Percentiles rank a stretch among this genome's conserved stretches.
Conservation (phyloP, 23 tunicate species). For the Trididemnum nubilum region DNA sequence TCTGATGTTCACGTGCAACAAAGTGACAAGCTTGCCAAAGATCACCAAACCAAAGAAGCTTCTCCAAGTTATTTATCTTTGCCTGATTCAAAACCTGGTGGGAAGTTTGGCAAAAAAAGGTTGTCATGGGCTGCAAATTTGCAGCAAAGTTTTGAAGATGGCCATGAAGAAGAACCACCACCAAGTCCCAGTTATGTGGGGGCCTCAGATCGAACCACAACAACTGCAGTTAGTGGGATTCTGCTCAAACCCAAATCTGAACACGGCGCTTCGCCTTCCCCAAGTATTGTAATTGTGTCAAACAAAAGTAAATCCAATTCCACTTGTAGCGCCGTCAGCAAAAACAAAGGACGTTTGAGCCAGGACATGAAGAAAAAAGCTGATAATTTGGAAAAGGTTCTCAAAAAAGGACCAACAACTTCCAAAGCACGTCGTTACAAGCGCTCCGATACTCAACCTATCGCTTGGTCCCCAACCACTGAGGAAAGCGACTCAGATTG, state of each 20-base stretch:
- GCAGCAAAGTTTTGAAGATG: slow-evolving; percentile 14
- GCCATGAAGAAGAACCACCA: not conserved
- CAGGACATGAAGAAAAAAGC: slow-evolving; percentile 62
- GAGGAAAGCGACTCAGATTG: slow-evolving; percentile 37
- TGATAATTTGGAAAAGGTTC: slow-evolving; percentile 50
- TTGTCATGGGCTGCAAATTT: slow-evolving; percentile 16
- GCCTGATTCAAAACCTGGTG: not conserved
- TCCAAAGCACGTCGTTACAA: slow-evolving; percentile 36
- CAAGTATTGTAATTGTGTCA: not conserved
- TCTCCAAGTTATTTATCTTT: not conserved
- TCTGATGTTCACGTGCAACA: not conserved
- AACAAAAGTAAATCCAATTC: not conserved
- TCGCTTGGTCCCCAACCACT: not conserved
- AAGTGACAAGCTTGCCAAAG: not conserved
- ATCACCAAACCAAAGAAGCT: not conserved
- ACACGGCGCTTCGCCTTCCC: not conserved
- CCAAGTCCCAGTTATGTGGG: too few relatives aligned
- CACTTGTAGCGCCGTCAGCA: not conserved
- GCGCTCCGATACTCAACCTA: slow-evolving; percentile 50
- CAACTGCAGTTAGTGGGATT: not conserved
- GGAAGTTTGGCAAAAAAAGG: slow-evolving; percentile 1
- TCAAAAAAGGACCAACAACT: slow-evolving; percentile 43
- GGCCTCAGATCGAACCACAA: not conserved
- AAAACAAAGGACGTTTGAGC: slow-evolving; percentile 44
- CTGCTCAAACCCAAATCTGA: slow-evolving; percentile 2